These are phyloP conservation scores for Danio kyathit DNA, from an alignment of 2,797 vertebrate species.

Conservation along the genomic window DNA sequence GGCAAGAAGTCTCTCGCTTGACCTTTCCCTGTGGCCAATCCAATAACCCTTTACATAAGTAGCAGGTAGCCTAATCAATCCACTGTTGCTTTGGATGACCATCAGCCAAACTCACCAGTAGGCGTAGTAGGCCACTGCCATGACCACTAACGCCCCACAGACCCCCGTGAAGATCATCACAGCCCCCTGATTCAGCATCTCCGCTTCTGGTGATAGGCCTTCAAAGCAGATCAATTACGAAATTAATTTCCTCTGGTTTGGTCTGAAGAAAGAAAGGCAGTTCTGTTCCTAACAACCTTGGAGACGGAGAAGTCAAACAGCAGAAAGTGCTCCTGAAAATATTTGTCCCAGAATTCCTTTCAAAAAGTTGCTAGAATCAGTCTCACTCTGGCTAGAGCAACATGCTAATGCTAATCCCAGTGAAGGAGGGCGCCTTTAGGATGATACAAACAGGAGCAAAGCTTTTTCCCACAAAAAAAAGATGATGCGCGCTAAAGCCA, in stretches of 20 bases:
- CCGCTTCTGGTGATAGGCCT: slow-evolving; percentile 21
- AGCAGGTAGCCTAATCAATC: not conserved
- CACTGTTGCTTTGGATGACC: not conserved
- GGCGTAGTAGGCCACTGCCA: slow-evolving; percentile 93
- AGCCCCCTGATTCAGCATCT: slow-evolving; percentile 87
- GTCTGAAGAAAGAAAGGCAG: not conserved
- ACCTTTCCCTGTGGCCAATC: slow-evolving; percentile 1
- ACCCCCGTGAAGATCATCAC: slow-evolving; percentile 91
- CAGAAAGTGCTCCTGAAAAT: not conserved
- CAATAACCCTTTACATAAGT: slow-evolving; percentile 8
- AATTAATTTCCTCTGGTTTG: not conserved
- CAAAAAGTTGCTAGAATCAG: not conserved
- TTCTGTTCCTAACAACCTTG: slow-evolving; percentile 3
- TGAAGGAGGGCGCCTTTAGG: slow-evolving; percentile 69
- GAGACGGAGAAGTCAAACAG: not conserved
- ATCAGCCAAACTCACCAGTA: slow-evolving; percentile 88
- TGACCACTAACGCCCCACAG: slow-evolving; percentile 84
- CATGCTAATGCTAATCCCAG: slow-evolving; percentile 75
- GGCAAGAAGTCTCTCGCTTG: not conserved
- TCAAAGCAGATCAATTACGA: not conserved
- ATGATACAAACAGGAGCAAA: slow-evolving; percentile 61
- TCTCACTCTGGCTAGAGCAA: slow-evolving; percentile 45
- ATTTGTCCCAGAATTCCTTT: not conserved
- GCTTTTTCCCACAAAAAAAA: slow-evolving; percentile 31
- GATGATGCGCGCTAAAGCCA: not conserved